Evolutionary conservation across 1,140 invertebrate species (phyloP), one percentile per base, ranked within the genome.

Genomic region (Brevipalpus yothersi): DNA sequence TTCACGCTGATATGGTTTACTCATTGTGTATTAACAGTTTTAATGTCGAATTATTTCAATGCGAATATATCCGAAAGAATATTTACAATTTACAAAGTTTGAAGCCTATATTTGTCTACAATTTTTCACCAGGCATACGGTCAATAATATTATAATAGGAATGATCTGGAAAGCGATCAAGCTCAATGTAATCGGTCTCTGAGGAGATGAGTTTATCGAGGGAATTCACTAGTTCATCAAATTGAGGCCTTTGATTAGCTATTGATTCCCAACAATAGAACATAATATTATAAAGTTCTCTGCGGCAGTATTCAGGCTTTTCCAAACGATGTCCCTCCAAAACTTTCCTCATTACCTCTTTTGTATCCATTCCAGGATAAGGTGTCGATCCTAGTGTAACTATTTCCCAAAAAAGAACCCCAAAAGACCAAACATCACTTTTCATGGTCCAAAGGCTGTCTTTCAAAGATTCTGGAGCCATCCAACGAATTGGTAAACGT

Each of bases 361-460:
- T 31, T 8, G 62, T 53, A 40, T 31, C 80, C 12, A 91, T 82
- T 0, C 84, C 82, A 1, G 87, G 86, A 73, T 92, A 92, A 0
- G 88, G 88, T 9, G 86, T 88, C 23, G 84, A 84, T 41, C 87
- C 90, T 47, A 93, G 76, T 0, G 89, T 91, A 80, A 92, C 86
- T 42, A 95, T 93, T 75, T 95, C 89, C 88, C 88, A 94, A 40
- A 93, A 70, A 11, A 94, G 71, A 56, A 94, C 82, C 51, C 86
- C 86, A 67, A 84, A 87, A 51, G 83, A 81, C 84, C 84, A 89
- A 15, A 90, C 82, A 67, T 93, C 89, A 0, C 86, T 86, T 67
- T 84, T 82, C 23, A 80, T 80, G 53, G 80, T 84, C 68, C 84
- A 86, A 58, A 81, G 77, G 41, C 61, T 65, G 40, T 66, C 64